A percentile compares a stretch with the other conserved stretches of the same genome.
Evolutionary conservation across 2,113 vertebrate species (phyloP).

Genomic region (Oryzias curvinotus): DNA sequence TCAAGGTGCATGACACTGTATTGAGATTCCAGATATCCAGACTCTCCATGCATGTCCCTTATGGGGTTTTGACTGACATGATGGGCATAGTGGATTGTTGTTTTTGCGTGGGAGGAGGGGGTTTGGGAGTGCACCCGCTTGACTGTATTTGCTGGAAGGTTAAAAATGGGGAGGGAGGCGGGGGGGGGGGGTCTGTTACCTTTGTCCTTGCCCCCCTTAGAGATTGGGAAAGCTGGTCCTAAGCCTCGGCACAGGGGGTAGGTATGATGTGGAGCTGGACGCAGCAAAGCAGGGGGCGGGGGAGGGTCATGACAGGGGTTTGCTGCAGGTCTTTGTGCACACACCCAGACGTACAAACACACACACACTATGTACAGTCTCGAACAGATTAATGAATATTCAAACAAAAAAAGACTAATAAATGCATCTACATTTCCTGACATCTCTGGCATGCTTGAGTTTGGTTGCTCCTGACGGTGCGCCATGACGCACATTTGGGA

Average conservation of each 20-base stretch:
- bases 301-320: constrained; percentile 11
- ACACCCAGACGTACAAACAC: constrained; percentile 28
- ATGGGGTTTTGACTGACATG: constrained; percentile 76
- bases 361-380: constrained; percentile 18
- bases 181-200: constrained; percentile 44
- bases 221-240: constrained; percentile 70
- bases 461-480: constrained; percentile 63
- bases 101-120: constrained; percentile 66
- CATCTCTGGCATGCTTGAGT: constrained; percentile 32
- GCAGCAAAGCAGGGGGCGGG: constrained; percentile 31
- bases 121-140: constrained; percentile 41
- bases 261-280: constrained; percentile 65
- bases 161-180: constrained; percentile 21
- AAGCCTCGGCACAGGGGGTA: constrained; percentile 68
- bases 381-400: neutral
- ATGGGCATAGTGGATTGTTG: constrained; percentile 71
- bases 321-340: constrained; percentile 46
- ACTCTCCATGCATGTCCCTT: constrained; percentile 74
- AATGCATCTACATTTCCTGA: no score
- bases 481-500: constrained; percentile 14
- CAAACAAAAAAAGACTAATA: no score
- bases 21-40: constrained; percentile 75
- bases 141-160: constrained; percentile 57
- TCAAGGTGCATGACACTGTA: constrained; percentile 75
- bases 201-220: constrained; percentile 69